Evolutionary conservation across 92 coral and sea anemone species (phyloP).

Genomic region (Porites divaricata): DNA sequence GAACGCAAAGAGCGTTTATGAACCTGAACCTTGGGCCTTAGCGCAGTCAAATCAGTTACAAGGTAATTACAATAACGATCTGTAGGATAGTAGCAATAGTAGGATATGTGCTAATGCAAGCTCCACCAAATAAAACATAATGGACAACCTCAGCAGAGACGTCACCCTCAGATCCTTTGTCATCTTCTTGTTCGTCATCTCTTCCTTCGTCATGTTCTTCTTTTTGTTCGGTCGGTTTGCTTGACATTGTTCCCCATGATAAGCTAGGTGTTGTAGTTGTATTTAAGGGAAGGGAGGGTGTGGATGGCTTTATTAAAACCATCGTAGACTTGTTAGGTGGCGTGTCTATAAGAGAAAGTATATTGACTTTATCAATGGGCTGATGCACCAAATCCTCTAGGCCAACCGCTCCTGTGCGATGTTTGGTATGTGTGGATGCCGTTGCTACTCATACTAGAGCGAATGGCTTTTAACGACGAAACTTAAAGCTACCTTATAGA

Average conservation of each 20-base stretch:
- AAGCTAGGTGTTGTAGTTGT: too few species aligned
- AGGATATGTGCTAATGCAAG: neutral
- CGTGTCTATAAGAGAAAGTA: neutral
- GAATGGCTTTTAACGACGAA: too few species aligned
- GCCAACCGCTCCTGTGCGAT: too few species aligned
- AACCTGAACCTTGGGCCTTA: neutral
- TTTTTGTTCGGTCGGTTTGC: too few species aligned
- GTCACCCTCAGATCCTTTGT: neutral
- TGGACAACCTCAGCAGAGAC: neutral
- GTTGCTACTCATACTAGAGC: too few species aligned
- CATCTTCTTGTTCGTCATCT: neutral
- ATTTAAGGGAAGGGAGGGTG: neutral
- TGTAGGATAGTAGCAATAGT: neutral
- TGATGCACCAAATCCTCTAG: too few species aligned
- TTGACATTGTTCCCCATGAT: too few species aligned
- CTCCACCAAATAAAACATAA: neutral
- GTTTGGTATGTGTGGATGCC: too few species aligned
- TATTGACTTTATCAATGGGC: too few species aligned
- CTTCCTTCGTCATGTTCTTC: neutral
- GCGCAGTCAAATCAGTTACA: neutral
- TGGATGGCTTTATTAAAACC: constrained; percentile 11
- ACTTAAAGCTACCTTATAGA: too few species aligned
- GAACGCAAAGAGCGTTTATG: too few species aligned
- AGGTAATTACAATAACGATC: neutral
- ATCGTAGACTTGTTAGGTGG: constrained; percentile 26